Evolutionary conservation across 2,888 invertebrate genomes (phyloP), one percentile per base, ranked within the genome.

Genomic region (Tryphoninae sp.): DNA sequence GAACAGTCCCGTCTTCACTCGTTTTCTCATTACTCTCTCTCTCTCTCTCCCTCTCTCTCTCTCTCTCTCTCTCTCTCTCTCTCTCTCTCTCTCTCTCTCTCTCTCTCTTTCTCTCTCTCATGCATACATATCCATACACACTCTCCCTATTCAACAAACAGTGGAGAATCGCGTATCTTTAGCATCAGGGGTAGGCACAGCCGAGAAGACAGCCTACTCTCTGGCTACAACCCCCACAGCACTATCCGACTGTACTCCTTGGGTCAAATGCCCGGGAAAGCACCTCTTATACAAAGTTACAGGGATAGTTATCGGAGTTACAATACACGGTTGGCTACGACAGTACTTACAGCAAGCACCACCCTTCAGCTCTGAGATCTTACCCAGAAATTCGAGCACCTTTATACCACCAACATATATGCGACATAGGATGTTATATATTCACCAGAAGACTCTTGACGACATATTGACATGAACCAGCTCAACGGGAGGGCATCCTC

Each of bases 301-400:
- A 16, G 76, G 64, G 61, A 68, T 78, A 75, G 75, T 82, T 82
- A 76, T 62, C 78, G 45, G 61, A 78, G 75, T 78, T 64, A 22
- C 58, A 51, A 61, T 42, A 62, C 55, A 26, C 68, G 55, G 78
- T 53, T 53, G 71, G 33, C 45, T n/a, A 26, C 58, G 64, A 45
- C 19, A 53, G 23, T 26, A 69, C 61, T 59, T 51, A 22, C 45
- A 13, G 4, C 62, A 19, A 42, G 42, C 40, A 49, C 58, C 33
- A 69, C 42, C 19, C 16, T 64, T 62, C 26, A 69, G 53, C 64
- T 59, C 42, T 42, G 74, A 61, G 59, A 78, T 77, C 33, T 59
- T 33, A 45, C 40, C 19, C 51, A n/a, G 59, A 74, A 33, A 33
- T 53, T 55, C 51, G 9, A 62, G 53, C 42, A 40, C 26, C 45